These are phyloP conservation scores for Scortum barcoo DNA, from an alignment of 2,113 vertebrate species.

Conservation along the genomic window DNA sequence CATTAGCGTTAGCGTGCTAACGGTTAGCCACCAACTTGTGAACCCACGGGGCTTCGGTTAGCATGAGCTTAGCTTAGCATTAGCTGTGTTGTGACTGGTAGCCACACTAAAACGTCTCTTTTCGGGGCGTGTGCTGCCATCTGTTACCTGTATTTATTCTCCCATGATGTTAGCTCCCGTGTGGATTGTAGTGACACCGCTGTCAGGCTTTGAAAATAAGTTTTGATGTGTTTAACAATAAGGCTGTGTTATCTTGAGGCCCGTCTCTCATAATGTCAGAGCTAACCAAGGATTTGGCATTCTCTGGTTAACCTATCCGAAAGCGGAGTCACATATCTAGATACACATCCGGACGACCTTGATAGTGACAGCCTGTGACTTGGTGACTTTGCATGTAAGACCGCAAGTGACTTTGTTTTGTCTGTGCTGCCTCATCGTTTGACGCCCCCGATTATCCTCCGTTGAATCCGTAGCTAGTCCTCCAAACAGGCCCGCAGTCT, in stretches of 20 bases:
- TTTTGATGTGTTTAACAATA: constrained; percentile 14
- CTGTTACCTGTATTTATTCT: neutral
- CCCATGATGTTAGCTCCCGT: neutral
- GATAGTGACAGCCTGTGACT: constrained; percentile 13
- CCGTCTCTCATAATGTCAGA: constrained; percentile 49
- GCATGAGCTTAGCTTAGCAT: constrained; percentile 40
- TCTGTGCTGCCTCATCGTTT: constrained; percentile 39
- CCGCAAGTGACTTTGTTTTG: constrained; percentile 1
- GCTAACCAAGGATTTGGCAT: constrained; percentile 7
- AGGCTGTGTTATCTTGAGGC: constrained; percentile 55
- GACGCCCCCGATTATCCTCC: neutral
- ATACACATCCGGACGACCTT: constrained; percentile 14
- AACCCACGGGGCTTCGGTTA: constrained; percentile 56
- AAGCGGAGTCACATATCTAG: constrained; percentile 10
- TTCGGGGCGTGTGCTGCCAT: neutral
- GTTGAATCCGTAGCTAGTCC: constrained; percentile 7
- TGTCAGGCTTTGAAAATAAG: constrained; percentile 29
- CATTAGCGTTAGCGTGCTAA: constrained; percentile 71
- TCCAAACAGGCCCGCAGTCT: constrained; percentile 22
- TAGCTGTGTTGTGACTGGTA: constrained; percentile 21
- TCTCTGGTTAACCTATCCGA: constrained; percentile 1
- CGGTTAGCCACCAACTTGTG: constrained; percentile 53
- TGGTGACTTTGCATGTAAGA: neutral
- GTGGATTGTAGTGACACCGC: constrained; percentile 23
- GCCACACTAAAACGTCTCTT: neutral